Evolutionary conservation across 2,888 invertebrate genomes (phyloP).

Genomic region (Aelia acuminata): DNA sequence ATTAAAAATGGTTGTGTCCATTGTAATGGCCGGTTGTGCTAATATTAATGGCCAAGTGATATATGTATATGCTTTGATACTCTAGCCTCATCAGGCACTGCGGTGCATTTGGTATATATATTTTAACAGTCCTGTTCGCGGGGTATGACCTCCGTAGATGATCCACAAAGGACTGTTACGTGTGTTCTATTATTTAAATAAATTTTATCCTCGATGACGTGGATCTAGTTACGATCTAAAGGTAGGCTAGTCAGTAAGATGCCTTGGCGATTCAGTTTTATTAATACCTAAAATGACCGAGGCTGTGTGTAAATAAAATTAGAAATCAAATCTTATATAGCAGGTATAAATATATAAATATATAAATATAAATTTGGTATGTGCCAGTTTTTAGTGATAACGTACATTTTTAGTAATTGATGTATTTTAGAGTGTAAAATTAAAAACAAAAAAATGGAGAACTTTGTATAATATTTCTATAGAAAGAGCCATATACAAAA

Average conservation of each 20-base stretch:
- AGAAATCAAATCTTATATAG: constrained; percentile 63
- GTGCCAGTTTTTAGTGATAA: constrained; percentile 64
- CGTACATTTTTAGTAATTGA: constrained; percentile 59
- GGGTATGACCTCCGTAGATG: background rate
- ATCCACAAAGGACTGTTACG: background rate
- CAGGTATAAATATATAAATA: constrained; percentile 57
- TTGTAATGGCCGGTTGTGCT: constrained; percentile 64
- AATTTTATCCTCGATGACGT: constrained; percentile 18
- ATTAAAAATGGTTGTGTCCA: constrained; percentile 58
- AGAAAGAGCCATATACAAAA: constrained; percentile 53
- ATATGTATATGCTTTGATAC: constrained; percentile 51
- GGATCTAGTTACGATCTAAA: constrained; percentile 53
- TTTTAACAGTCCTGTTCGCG: background rate
- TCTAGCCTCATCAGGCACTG: constrained; percentile 35
- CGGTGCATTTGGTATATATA: background rate
- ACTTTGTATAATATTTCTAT: constrained; percentile 59
- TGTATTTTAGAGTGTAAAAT: constrained; percentile 60
- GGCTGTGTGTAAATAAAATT: constrained; percentile 64
- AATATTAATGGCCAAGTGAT: constrained; percentile 57
- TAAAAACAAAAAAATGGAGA: constrained; percentile 26
- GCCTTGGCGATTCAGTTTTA: constrained; percentile 58
- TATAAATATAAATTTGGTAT: constrained; percentile 61
- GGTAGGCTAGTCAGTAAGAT: constrained; percentile 61
- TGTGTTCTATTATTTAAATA: constrained; percentile 47
- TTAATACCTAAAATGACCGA: constrained; percentile 62